These are phyloP conservation scores for Lysandra bellargus DNA, from an alignment of 2,888 invertebrate species.

Conservation along the genomic window DNA sequence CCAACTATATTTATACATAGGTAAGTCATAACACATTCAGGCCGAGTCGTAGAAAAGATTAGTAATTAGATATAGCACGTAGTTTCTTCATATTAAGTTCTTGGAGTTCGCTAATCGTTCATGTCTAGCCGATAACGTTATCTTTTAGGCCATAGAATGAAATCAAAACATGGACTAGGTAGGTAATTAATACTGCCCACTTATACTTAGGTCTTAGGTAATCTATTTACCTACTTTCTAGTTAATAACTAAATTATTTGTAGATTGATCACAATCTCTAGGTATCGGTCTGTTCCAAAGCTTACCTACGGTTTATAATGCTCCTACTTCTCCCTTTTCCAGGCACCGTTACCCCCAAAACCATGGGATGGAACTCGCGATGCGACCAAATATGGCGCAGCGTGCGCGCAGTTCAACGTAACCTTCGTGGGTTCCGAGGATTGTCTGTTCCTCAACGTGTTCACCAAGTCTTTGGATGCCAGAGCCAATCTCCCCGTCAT, in stretches of 20 bases:
- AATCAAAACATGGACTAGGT: background rate
- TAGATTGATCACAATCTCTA: too few relatives aligned
- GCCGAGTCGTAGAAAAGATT: background rate
- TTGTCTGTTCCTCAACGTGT: constrained; percentile 58
- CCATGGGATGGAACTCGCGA: constrained; percentile 55
- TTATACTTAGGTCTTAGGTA: too few relatives aligned
- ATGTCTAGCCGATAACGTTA: background rate
- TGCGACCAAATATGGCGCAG: constrained; percentile 51
- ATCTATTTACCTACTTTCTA: too few relatives aligned
- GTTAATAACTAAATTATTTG: too few relatives aligned
- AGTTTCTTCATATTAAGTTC: background rate
- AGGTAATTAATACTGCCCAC: too few relatives aligned
- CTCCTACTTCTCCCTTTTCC: constrained; percentile 36
- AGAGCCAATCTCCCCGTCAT: constrained; percentile 55
- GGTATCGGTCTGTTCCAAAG: too few relatives aligned
- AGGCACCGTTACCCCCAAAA: constrained; percentile 54
- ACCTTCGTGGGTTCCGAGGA: constrained; percentile 51
- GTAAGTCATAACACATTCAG: background rate
- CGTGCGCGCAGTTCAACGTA: constrained; percentile 55
- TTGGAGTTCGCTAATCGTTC: background rate
- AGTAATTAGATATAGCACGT: background rate
- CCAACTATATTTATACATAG: too few relatives aligned
- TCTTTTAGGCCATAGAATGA: background rate
- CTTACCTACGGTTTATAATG: background rate
- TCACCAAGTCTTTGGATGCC: constrained; percentile 47